Conservation (phyloP, 2,797 vertebrate species). For the Pseudotriccus pelzelni region DNA sequence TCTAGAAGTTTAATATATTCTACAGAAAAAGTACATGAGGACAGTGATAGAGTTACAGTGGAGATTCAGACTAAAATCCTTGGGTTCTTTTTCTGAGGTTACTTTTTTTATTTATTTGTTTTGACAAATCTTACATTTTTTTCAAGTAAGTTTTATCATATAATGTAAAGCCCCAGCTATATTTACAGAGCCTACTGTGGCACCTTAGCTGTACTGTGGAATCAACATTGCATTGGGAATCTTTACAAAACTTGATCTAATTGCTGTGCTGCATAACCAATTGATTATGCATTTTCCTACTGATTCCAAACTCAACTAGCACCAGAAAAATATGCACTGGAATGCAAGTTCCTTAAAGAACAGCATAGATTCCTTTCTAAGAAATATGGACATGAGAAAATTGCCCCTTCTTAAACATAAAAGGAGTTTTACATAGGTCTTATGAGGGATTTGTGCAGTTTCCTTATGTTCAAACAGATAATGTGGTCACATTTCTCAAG, state of each 20-base stretch:
- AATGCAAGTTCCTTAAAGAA: conserved; percentile 45
- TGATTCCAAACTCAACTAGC: conserved; percentile 23
- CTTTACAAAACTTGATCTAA: conserved; percentile 41
- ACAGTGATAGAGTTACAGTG: background rate
- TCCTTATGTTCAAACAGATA: conserved; percentile 70
- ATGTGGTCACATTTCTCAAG: conserved; percentile 61
- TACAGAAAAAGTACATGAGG: background rate
- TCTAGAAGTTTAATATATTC: background rate
- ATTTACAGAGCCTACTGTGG: background rate
- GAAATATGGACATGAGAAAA: conserved; percentile 45
- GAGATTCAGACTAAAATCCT: background rate
- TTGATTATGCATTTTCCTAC: conserved; percentile 42
- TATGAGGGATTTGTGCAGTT: conserved; percentile 58
- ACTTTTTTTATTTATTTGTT: background rate
- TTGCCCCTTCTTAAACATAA: conserved; percentile 63
- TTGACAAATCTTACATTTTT: background rate
- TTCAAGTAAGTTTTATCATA: background rate
- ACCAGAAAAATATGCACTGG: conserved; percentile 29
- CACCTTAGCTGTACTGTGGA: background rate
- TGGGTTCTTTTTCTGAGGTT: fast-evolving
- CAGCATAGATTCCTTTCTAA: conserved; percentile 22
- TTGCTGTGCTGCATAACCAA: conserved; percentile 42
- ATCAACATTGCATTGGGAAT: background rate
- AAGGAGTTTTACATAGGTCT: conserved; percentile 62
- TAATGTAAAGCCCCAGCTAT: background rate